Percentiles rank a stretch among this genome's conserved stretches.
Conservation (phyloP, 2,888 invertebrate genomes). For the Diarsia mendica region DNA sequence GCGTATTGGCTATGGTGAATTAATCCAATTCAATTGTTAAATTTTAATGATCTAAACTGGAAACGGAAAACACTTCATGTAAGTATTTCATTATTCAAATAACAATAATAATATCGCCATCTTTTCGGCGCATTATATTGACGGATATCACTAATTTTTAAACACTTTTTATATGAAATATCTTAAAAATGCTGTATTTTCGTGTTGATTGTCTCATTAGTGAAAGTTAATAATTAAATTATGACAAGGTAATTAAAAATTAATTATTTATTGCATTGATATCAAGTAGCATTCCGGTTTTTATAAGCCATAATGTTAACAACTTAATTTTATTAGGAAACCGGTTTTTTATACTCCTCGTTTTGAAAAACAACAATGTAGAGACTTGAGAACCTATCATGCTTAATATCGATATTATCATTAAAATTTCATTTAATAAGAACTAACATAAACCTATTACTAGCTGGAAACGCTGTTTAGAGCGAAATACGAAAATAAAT, state of each 20-base stretch:
- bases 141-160: conserved; percentile 3
- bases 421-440: neutral
- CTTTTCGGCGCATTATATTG: conserved; percentile 21
- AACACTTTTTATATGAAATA: conserved; percentile 17
- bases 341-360: conserved; percentile 13
- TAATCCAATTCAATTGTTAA: conserved; percentile 19
- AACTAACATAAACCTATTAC: neutral
- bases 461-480: no score
- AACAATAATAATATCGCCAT: conserved; percentile 14
- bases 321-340: conserved; percentile 22
- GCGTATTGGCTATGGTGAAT: neutral
- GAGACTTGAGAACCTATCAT: neutral
- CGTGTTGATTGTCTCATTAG: conserved; percentile 1
- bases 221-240: conserved; percentile 14
- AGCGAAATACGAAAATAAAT: neutral
- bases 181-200: neutral
- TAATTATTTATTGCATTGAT: conserved; percentile 17
- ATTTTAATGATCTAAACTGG: conserved; percentile 12
- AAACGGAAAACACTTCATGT: conserved; percentile 33
- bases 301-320: conserved; percentile 4
- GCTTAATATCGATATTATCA: no score
- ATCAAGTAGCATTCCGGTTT: conserved; percentile 14
- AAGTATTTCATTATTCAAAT: conserved; percentile 20
- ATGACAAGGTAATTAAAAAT: conserved; percentile 17
- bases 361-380: neutral